Evolutionary conservation across 2,888 invertebrate species (phyloP).

Genomic region (Troides oblongomaculatus): DNA sequence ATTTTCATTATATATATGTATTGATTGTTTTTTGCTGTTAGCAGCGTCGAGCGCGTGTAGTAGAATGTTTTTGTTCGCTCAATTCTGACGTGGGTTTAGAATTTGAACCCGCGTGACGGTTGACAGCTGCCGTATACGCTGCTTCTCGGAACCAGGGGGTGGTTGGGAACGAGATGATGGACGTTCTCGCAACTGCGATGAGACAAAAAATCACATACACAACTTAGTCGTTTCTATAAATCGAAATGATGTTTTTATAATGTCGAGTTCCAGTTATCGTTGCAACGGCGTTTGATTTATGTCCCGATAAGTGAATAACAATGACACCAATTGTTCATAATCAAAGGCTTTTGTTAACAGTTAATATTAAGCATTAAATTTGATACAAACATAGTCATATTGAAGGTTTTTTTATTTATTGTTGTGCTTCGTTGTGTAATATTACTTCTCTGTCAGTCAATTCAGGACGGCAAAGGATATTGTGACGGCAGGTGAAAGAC

Average conservation of each 20-base stretch:
- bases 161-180: constrained; percentile 24
- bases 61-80: constrained; percentile 18
- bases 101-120: constrained; percentile 18
- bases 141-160: constrained; percentile 30
- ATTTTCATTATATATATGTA: not conserved
- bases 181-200: constrained; percentile 27
- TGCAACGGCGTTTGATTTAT: not conserved
- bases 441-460: no score
- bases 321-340: not conserved
- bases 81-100: constrained; percentile 22
- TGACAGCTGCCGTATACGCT: constrained; percentile 22
- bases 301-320: not conserved
- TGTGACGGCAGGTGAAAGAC: no score
- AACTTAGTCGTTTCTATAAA: not conserved
- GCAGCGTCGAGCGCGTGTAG: constrained; percentile 3
- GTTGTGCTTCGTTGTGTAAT: no score
- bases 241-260: not conserved
- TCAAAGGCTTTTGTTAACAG: not conserved
- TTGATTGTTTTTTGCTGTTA: constrained; percentile 6
- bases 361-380: no score
- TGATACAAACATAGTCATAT: no score
- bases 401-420: no score
- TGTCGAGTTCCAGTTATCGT: constrained; percentile 4
- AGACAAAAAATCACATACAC: not conserved
- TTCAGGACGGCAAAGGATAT: no score